These are phyloP conservation scores for Drosophila prolongata DNA, from an alignment of 2,888 invertebrate species.

Conservation along the genomic window DNA sequence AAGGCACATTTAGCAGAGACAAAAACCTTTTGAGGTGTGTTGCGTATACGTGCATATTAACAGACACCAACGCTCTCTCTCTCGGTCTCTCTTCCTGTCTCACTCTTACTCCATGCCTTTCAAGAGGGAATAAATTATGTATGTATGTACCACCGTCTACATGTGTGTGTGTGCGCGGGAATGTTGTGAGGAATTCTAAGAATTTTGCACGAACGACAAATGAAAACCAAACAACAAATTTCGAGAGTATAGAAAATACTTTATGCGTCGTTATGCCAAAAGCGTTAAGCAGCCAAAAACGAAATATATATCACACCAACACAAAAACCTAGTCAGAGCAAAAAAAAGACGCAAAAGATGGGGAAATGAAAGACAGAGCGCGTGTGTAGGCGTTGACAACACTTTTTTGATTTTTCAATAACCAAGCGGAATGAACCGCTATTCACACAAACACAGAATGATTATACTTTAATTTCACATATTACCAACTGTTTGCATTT, in stretches of 20 bases:
- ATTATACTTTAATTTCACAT: neutral
- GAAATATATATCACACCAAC: constrained; percentile 10
- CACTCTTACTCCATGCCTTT: constrained; percentile 8
- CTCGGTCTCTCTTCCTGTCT: constrained; percentile 3
- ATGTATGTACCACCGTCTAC: constrained; percentile 14
- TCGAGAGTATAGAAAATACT: constrained; percentile 11
- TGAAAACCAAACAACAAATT: constrained; percentile 17
- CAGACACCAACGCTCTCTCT: constrained; percentile 8
- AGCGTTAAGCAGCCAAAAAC: constrained; percentile 4
- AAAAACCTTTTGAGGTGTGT: constrained; percentile 69
- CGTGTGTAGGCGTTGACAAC: constrained; percentile 23
- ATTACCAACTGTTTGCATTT: constrained; percentile 16
- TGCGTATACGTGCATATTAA: constrained; percentile 56
- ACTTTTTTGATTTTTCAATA: neutral
- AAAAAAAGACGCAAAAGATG: constrained; percentile 7
- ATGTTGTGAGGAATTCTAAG: constrained; percentile 81
- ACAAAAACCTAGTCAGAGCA: constrained; percentile 13
- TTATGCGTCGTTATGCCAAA: constrained; percentile 11
- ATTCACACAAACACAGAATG: constrained; percentile 1
- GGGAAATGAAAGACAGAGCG: constrained; percentile 9
- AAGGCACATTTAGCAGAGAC: constrained; percentile 61
- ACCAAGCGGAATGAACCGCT: neutral
- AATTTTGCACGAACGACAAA: constrained; percentile 67
- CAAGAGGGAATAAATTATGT: constrained; percentile 26
- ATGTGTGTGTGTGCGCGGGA: constrained; percentile 65